Evolutionary conservation across 2,797 vertebrate species (phyloP).

Genomic region (Chrosomus eos): DNA sequence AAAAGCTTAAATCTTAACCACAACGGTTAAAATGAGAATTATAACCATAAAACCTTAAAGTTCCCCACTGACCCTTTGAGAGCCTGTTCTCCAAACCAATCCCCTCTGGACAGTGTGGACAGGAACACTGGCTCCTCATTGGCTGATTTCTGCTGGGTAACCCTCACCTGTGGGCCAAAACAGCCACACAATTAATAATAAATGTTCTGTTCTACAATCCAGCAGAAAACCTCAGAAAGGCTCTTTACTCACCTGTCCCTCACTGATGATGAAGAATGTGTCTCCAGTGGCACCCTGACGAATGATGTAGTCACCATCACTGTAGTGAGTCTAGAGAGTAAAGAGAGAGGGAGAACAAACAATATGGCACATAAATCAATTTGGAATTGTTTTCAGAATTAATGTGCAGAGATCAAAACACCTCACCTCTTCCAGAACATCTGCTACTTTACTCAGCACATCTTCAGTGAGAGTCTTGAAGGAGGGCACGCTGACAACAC

Average conservation of each 20-base stretch:
- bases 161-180: slow-evolving; percentile 67
- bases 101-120: slow-evolving; percentile 72
- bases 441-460: slow-evolving; percentile 76
- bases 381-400: not conserved
- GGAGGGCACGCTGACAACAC: slow-evolving; percentile 70
- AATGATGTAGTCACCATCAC: slow-evolving; percentile 76
- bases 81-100: slow-evolving; percentile 81
- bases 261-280: slow-evolving; percentile 82
- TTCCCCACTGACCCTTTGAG: slow-evolving; percentile 73
- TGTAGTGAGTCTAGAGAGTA: slow-evolving; percentile 73
- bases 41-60: not conserved
- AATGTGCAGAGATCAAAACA: not conserved
- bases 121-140: slow-evolving; percentile 63
- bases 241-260: slow-evolving; percentile 75
- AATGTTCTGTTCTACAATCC: not conserved
- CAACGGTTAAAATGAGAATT: not conserved
- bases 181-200: not conserved
- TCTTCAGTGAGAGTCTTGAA: slow-evolving; percentile 73
- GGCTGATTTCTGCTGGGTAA: slow-evolving; percentile 67
- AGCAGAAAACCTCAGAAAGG: not conserved
- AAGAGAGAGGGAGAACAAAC: not conserved
- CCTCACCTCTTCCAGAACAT: slow-evolving; percentile 76
- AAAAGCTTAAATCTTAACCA: not conserved
- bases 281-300: slow-evolving; percentile 80
- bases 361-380: not conserved